Percentiles rank a stretch among this genome's conserved stretches.
These are phyloP conservation scores for Aplochiton taeniatus DNA, from an alignment of 2,797 vertebrate species.

Conservation along the genomic window DNA sequence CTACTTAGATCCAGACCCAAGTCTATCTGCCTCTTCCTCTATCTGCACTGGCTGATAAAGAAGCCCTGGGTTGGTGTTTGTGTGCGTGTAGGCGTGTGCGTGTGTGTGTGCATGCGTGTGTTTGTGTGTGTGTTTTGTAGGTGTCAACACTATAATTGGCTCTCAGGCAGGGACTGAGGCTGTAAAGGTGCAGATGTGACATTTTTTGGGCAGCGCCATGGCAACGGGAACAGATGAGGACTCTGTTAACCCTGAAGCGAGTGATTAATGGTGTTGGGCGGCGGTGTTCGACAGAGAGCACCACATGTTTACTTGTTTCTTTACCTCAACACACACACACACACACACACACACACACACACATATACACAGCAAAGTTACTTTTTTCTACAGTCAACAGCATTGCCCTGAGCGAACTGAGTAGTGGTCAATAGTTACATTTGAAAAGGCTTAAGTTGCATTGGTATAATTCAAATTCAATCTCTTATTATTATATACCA, in stretches of 20 bases:
- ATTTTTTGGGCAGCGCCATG: slow-evolving; percentile 34
- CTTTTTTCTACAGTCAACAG: slow-evolving; percentile 12
- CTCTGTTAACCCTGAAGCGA: slow-evolving; percentile 21
- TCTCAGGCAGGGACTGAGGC: slow-evolving; percentile 18
- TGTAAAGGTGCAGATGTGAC: slow-evolving; percentile 47
- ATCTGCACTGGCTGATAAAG: neutral
- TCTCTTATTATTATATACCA: neutral
- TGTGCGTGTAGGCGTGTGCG: slow-evolving; percentile 14
- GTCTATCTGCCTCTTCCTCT: neutral
- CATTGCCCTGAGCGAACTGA: slow-evolving; percentile 6
- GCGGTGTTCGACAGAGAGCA: slow-evolving; percentile 5
- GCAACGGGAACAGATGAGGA: slow-evolving; percentile 39
- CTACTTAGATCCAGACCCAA: slow-evolving; percentile 4
- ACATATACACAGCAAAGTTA: neutral
- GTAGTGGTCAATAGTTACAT: neutral
- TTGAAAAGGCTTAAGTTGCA: slow-evolving; percentile 9
- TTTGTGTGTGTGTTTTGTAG: slow-evolving; percentile 10
- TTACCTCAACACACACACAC: neutral
- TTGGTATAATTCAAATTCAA: neutral
- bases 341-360: neutral
- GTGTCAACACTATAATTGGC: slow-evolving; percentile 34
- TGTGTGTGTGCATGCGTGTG: slow-evolving; percentile 4
- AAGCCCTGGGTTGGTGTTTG: neutral
- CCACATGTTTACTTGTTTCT: slow-evolving; percentile 13
- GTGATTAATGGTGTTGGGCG: slow-evolving; percentile 51